Conservation (phyloP, 2,113 vertebrate species). For the Pangasianodon hypophthalmus region DNA sequence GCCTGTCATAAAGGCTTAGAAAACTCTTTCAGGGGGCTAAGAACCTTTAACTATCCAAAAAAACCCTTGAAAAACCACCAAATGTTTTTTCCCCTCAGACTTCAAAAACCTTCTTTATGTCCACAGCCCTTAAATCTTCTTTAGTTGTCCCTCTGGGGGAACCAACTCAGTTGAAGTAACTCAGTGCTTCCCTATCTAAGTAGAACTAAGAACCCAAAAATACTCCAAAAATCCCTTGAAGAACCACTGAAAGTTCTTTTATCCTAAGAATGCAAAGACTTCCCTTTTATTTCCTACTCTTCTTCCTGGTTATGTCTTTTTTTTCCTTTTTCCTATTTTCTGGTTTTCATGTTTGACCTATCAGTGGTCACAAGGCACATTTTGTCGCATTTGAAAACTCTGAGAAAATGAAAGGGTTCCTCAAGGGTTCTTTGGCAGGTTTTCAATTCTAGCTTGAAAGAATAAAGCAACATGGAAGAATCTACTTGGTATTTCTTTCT, state of each 20-base stretch:
- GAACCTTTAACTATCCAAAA: background rate
- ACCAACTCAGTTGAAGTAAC: background rate
- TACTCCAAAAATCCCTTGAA: background rate
- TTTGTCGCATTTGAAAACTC: background rate
- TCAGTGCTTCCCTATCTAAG: background rate
- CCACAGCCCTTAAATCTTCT: background rate
- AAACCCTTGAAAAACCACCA: background rate
- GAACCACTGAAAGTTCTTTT: background rate
- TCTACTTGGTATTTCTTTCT: background rate
- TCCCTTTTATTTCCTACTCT: background rate
- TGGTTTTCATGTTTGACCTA: background rate
- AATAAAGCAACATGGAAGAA: background rate
- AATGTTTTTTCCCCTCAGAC: background rate
- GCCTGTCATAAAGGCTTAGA: background rate
- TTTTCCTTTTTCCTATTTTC: background rate
- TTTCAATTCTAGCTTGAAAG: background rate
- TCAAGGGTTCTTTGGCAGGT: background rate
- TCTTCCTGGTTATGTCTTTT: background rate
- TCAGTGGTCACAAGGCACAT: background rate
- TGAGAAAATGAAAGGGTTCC: background rate
- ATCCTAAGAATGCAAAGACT: background rate
- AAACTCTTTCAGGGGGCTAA: background rate
- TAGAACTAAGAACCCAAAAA: background rate
- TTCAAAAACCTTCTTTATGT: background rate
- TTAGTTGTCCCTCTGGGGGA: background rate